Conservation (phyloP, 2,113 vertebrate genomes). For the Panthera leo region DNA sequence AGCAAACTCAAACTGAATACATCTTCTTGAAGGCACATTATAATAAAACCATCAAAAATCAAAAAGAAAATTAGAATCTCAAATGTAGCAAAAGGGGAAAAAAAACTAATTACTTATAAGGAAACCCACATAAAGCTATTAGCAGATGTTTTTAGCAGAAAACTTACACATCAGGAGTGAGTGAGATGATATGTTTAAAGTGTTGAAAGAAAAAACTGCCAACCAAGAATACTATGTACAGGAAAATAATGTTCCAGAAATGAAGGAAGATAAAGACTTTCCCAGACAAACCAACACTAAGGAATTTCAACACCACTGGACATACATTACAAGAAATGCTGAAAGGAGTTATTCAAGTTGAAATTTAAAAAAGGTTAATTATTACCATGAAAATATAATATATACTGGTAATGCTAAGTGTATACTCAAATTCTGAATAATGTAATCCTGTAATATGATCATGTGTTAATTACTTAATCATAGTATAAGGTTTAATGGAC, state of each 20-base stretch:
- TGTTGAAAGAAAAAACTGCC: not conserved
- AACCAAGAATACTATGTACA: not conserved
- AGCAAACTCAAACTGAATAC: not conserved
- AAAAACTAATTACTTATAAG: not conserved
- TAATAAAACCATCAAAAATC: not conserved
- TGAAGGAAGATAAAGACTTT: not conserved
- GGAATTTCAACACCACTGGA: not conserved
- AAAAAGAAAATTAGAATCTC: not conserved
- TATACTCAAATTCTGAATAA: not conserved
- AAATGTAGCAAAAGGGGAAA: no score
- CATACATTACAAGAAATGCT: not conserved
- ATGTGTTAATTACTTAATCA: not conserved
- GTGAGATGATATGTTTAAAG: not conserved
- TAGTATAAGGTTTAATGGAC: not conserved
- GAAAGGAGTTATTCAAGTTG: not conserved
- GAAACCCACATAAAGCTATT: not conserved
- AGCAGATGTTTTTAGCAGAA: not conserved
- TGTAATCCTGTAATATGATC: not conserved
- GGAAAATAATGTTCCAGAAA: not conserved
- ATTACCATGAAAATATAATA: not conserved
- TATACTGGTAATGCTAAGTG: no score
- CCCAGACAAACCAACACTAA: not conserved
- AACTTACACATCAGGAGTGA: not conserved
- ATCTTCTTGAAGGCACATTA: not conserved
- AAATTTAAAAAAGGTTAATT: not conserved